Evolutionary conservation across 2,113 vertebrate genomes (phyloP), one percentile per base, ranked within the genome.

Genomic region (Ramphastos sulfuratus): DNA sequence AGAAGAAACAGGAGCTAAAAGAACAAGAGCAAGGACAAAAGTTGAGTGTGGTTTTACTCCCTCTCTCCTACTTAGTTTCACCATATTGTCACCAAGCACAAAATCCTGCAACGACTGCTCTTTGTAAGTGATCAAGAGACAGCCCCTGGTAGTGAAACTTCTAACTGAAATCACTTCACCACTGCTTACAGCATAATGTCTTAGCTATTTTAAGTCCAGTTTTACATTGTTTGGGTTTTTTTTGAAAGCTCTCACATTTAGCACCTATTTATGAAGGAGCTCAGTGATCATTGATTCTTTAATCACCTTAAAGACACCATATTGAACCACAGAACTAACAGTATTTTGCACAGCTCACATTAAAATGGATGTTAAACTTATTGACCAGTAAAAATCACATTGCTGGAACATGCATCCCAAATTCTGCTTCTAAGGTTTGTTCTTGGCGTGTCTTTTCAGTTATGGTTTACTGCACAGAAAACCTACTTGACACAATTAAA

Each of bases 401-500:
- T 3, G 20, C 69, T 66, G 75, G 13, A 12, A 82, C 27, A 64
- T 5, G 21, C n/a, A 48, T 30, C 15, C 18, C 25, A 81, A 87
- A 60, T 70, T 77, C 69, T 71, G 31, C 5, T 77, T 67, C 33
- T 37, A 86, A 85, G 25, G 15, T 17, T 81, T 46, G 28, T 66
- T 82, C 28, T 81, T 67, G 72, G 54, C 15, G 7, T 71, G 44
- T 30, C 66, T 87, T 77, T 76, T 82, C 76, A 92, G 46, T 90
- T 90, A 72, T 1, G 4, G 82, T 90, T 84, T 74, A 90, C 18
- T 82, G 83, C 50, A 75, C 50, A 94, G 44, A 81, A 94, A 84
- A 86, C 58, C 87, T 77, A 79, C 44, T 82, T 82, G 86, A 84
- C 88, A 91, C 69, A 87, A 94, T 94, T 94, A 91, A 73, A 88